Base-by-base conservation (phyloP, 2,113 vertebrate species). In the Pachycephala philippinensis region DNA sequence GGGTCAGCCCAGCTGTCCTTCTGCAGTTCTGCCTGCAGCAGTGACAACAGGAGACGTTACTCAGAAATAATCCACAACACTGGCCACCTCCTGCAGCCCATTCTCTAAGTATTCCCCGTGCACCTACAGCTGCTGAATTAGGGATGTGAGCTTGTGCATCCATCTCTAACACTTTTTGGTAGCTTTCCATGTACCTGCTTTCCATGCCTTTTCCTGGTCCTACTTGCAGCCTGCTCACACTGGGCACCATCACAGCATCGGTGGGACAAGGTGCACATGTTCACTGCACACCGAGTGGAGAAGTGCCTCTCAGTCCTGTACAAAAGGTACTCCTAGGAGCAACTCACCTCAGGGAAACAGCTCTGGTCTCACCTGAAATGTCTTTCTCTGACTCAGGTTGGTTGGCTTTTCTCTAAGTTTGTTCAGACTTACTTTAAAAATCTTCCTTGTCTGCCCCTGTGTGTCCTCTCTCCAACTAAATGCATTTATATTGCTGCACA, bases 241-340 rank as follows among this genome's bases (percentile, higher is more conserved):
- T n/a, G 6, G 4, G 10, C 52, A 11, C 21, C 21, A 3, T 6
- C 8, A 0, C 35, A 37, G 33, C 0, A 0, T 3, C 5, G 0
- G 5, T 19, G 52, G 39, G 33, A 75, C 31, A 33, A 40, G 44
- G 17, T 15, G 13, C 23, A 10, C 3, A 20, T n/a, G 35, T 5
- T 79, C n/a, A 11, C 7, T 44, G 30, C 54, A 28, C 26, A 8
- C 19, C 5, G n/a, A 20, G 8, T 7, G 22, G n/a, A 53, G 50
- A 39, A 57, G 12, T 5, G 39, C 12, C 18, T 37, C 40, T 70
- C n/a, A 30, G 9, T 26, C 35, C n/a, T 71, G 8, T 7, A 21
- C 6, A 3, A 47, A 71, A 76, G 31, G 10, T 37, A 7, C 24
- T 42, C 10, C 39, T 31, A 24, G 75, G 33, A 52, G 19, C 1